Evolutionary conservation across 64 coral and sea anemone genomes (phyloP), one percentile per base, ranked within the genome.

Genomic region (Montipora foliosa): DNA sequence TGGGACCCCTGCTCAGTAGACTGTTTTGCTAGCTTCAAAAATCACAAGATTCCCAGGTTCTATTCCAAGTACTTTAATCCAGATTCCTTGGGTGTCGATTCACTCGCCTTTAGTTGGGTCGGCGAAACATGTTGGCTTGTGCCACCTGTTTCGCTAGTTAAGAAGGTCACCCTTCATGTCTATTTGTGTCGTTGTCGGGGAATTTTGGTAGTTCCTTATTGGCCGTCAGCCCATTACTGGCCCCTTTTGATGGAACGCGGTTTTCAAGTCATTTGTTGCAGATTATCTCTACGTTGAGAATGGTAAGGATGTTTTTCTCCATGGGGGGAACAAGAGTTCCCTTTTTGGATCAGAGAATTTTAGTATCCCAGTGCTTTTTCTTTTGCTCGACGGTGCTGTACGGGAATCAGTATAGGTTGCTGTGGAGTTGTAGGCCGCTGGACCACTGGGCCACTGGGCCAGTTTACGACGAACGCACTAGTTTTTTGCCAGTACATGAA

Each of bases 91-190:
- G 22, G 22, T 22, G 84, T 87, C 47, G 84, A 87, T 75, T 70
- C n/a, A 49, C 73, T 76, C 44, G 64, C 68, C 12, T 84, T 75
- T 68, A 82, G 79, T 49, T 84, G 79, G 79, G 47, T 51, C 6
- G 49, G 80, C 9, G 77, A 90, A 79, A 67, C 51, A 22, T 83
- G 82, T 67, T 87, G 91, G 83, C 66, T 87, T 49, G 91, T 87
- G 74, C 91, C 81, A 79, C 82, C 83, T 22, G 52, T 87, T 66
- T 62, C 24, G 16, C n/a, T 87, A 79, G 55, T 93, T 67, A 25
- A 37, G 37, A 59, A 48, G 6, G 60, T 78, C 71, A 79, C 79
- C 20, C 5, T 57, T 29, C 55, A 93, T 44, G 83, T 93, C 37
- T 87, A 58, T 16, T 59, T 45, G 76, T 93, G 91, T 72, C 22